Evolutionary conservation across 2,888 invertebrate species (phyloP).

Genomic region (Tyria jacobaeae): DNA sequence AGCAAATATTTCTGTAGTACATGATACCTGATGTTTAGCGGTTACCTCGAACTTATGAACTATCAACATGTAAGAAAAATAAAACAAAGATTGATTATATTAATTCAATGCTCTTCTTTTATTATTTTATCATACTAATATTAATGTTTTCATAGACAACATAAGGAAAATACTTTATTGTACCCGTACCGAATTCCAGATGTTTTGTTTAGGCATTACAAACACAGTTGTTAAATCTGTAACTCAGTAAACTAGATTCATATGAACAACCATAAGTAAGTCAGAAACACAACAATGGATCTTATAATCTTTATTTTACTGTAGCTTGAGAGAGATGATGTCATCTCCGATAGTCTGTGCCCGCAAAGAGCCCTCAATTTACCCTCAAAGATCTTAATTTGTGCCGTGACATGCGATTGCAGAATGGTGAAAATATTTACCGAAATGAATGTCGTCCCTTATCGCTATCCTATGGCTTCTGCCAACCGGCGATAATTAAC

Average conservation of each 20-base stretch:
- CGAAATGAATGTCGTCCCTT: constrained; percentile 44
- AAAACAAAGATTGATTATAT: too few species aligned
- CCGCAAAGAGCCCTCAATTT: too few species aligned
- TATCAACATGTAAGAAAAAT: too few species aligned
- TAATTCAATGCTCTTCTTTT: too few species aligned
- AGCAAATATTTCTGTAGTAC: background rate
- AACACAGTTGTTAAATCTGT: background rate
- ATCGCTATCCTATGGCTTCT: constrained; percentile 45
- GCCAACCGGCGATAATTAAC: constrained; percentile 42
- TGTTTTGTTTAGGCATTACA: background rate
- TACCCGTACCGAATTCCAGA: background rate
- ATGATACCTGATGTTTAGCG: background rate
- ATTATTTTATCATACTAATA: background rate
- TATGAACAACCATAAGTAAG: background rate
- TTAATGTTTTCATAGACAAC: background rate
- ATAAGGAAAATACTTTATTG: background rate
- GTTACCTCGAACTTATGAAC: too few species aligned
- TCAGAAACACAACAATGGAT: background rate
- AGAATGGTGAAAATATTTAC: constrained; percentile 47
- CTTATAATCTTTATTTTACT: background rate
- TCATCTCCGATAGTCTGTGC: background rate
- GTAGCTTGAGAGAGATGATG: too few species aligned
- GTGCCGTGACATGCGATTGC: constrained; percentile 36
- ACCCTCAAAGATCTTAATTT: constrained; percentile 45
- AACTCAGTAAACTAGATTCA: background rate